A percentile compares a stretch with the other conserved stretches of the same genome.
Evolutionary conservation across 2,888 invertebrate species (phyloP).

Genomic region (Zygothrica quintamaculata): DNA sequence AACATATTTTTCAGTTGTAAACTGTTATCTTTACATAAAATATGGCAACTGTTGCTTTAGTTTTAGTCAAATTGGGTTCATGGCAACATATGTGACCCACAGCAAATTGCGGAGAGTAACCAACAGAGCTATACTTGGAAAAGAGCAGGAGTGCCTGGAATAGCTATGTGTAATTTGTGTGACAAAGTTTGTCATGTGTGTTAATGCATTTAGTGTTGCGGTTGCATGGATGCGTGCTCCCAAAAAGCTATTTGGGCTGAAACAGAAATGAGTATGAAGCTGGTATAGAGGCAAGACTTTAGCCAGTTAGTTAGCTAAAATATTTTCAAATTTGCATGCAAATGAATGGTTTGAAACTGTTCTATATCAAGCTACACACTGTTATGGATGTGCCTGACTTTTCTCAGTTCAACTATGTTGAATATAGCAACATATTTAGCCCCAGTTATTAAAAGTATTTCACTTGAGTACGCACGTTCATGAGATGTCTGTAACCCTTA

Average conservation of each 20-base stretch:
- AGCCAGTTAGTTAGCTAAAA: slow-evolving; percentile 37
- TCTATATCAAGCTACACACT: slow-evolving; percentile 30
- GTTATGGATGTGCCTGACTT: background rate
- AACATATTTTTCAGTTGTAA: no score
- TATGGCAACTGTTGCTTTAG: background rate
- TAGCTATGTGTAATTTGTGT: slow-evolving; percentile 56
- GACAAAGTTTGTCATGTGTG: slow-evolving; percentile 63
- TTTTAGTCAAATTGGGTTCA: slow-evolving; percentile 18
- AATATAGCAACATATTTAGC: slow-evolving; percentile 23
- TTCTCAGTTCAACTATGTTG: background rate
- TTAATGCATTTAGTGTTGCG: slow-evolving; percentile 59
- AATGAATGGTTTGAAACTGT: slow-evolving; percentile 60
- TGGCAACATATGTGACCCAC: slow-evolving; percentile 23
- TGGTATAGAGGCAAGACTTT: slow-evolving; percentile 14
- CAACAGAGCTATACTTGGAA: slow-evolving; percentile 14
- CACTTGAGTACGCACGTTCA: no score
- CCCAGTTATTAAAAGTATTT: slow-evolving; percentile 28
- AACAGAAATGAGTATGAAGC: slow-evolving; percentile 15
- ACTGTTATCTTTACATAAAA: no score
- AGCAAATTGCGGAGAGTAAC: slow-evolving; percentile 4
- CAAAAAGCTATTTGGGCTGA: slow-evolving; percentile 17
- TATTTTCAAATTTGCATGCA: slow-evolving; percentile 72
- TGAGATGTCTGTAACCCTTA: no score
- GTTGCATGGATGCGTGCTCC: slow-evolving; percentile 19
- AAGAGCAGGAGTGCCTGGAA: slow-evolving; percentile 15